Percentiles rank a stretch among this genome's conserved stretches.
Evolutionary conservation across 2,113 vertebrate genomes (phyloP).

Genomic region (Erinaceus europaeus): DNA sequence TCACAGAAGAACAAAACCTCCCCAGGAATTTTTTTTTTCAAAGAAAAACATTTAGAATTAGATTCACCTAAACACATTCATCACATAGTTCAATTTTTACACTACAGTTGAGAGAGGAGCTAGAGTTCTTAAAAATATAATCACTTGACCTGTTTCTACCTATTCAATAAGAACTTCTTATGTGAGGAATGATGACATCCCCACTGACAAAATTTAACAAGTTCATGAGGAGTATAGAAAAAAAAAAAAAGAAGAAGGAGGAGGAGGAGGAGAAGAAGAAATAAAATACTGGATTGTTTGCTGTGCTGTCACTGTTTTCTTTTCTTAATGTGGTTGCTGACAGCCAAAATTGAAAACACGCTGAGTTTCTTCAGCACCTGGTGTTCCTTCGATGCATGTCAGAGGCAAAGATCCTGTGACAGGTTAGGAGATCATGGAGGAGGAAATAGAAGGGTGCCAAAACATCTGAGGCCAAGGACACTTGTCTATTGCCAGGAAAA

Average conservation of each 20-base stretch:
- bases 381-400: neutral
- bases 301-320: neutral
- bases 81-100: neutral
- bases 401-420: constrained; percentile 41
- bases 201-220: constrained; percentile 3
- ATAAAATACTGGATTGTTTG: neutral
- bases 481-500: constrained; percentile 19
- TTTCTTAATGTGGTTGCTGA: constrained; percentile 34
- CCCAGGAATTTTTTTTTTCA: neutral
- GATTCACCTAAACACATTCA: neutral
- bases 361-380: constrained; percentile 24
- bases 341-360: constrained; percentile 64
- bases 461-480: neutral
- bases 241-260: neutral
- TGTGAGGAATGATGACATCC: neutral
- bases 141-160: neutral
- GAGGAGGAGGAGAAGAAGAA: neutral
- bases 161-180: neutral
- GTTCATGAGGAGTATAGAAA: neutral
- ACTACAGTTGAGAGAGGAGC: neutral
- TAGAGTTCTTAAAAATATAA: neutral
- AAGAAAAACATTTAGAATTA: neutral
- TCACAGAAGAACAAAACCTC: neutral
- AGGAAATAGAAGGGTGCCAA: neutral
- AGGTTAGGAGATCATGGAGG: neutral